Evolutionary conservation across 1,140 invertebrate genomes (phyloP).

Genomic region (Calliopsis andreniformis): DNA sequence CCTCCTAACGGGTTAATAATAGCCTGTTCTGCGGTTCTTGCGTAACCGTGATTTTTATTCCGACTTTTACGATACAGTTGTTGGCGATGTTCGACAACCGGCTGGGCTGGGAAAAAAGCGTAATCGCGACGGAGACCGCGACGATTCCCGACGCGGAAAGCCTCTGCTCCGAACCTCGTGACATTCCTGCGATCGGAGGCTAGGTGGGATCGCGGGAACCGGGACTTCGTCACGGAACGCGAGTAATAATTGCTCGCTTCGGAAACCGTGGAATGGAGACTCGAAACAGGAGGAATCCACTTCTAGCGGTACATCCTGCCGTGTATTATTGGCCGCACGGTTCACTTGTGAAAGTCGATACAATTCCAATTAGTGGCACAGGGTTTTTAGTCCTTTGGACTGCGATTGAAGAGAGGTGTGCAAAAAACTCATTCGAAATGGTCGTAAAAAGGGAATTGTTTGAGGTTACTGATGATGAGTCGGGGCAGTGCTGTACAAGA

Average conservation of each 20-base stretch:
- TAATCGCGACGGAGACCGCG: constrained; percentile 21
- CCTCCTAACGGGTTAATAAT: constrained; percentile 44
- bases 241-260: constrained; percentile 52
- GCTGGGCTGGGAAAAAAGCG: background rate
- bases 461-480: no score
- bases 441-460: background rate
- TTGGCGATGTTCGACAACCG: background rate
- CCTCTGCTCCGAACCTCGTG: constrained; percentile 28
- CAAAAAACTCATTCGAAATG: background rate
- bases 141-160: constrained; percentile 17
- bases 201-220: constrained; percentile 40
- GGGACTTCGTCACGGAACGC: constrained; percentile 41
- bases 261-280: constrained; percentile 46
- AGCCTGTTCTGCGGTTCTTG: constrained; percentile 40
- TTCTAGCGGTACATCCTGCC: constrained; percentile 42
- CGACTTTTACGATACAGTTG: constrained; percentile 18
- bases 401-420: background rate
- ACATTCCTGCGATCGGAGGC: constrained; percentile 38
- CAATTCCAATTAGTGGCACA: background rate
- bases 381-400: constrained; percentile 5
- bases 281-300: constrained; percentile 33
- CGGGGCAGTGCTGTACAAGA: no score
- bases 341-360: background rate
- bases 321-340: constrained; percentile 21
- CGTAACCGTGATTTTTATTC: constrained; percentile 16